These are phyloP conservation scores for Eupithecia tripunctaria DNA, from an alignment of 2,888 invertebrate species.

Conservation along the genomic window DNA sequence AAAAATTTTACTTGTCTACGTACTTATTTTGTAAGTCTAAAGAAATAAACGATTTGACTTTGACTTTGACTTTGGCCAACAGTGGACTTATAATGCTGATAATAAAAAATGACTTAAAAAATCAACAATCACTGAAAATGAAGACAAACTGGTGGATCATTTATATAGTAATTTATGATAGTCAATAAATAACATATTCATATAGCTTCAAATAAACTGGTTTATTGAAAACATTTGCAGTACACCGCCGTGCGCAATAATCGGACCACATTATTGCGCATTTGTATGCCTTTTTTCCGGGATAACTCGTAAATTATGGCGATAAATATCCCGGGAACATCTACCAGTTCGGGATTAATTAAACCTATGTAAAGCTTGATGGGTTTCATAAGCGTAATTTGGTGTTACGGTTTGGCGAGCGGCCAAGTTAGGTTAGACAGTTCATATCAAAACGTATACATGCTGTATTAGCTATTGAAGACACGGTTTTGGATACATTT, in stretches of 20 bases:
- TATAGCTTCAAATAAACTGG: neutral
- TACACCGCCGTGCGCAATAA: conserved; percentile 44
- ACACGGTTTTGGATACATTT: neutral
- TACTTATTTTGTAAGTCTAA: too few species aligned
- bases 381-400: conserved; percentile 29
- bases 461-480: neutral
- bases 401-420: conserved; percentile 14
- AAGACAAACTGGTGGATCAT: neutral
- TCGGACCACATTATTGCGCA: conserved; percentile 61
- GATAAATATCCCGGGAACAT: conserved; percentile 74
- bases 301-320: conserved; percentile 75
- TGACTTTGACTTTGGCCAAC: too few species aligned
- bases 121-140: neutral
- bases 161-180: neutral
- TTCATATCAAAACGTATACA: neutral
- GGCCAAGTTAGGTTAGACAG: conserved; percentile 6
- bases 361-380: conserved; percentile 53
- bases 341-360: conserved; percentile 72
- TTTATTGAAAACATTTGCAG: conserved; percentile 6
- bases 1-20: too few species aligned
- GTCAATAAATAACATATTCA: neutral
- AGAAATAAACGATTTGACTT: too few species aligned
- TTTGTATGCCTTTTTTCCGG: conserved; percentile 76
- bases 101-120: neutral
- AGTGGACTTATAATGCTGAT: too few species aligned